phyloP scores from a whole-genome alignment of 2,113 vertebrate species.

The Gorsachius goisagi region DNA sequence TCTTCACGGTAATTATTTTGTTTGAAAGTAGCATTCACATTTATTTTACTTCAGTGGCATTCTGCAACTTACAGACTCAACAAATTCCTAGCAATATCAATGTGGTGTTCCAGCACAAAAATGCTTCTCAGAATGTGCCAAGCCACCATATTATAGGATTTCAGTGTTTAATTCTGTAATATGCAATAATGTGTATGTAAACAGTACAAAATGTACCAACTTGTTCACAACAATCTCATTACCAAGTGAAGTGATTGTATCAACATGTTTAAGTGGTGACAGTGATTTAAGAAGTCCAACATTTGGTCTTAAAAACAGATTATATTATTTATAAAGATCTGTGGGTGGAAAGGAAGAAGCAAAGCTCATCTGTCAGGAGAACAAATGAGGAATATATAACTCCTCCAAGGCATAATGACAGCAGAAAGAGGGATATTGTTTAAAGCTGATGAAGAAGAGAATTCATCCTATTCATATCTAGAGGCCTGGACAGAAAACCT shows the following conservation, averaged over 20 bases:
- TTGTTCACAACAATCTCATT: background rate
- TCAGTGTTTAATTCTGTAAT: slow-evolving; percentile 14
- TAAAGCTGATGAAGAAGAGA: slow-evolving; percentile 12
- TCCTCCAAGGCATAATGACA: slow-evolving; percentile 32
- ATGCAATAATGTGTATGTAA: background rate
- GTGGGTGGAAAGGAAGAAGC: slow-evolving; percentile 52
- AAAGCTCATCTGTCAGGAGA: slow-evolving; percentile 46
- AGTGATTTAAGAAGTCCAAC: slow-evolving; percentile 9
- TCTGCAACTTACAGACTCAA: background rate
- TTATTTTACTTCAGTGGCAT: background rate
- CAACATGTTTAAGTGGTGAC: background rate
- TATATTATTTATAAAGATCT: slow-evolving; percentile 54
- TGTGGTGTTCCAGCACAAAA: background rate
- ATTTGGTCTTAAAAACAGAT: slow-evolving; percentile 53
- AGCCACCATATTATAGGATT: background rate
- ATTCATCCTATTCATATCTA: slow-evolving; percentile 13
- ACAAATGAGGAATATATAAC: slow-evolving; percentile 3
- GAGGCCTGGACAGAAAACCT: background rate
- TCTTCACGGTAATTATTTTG: background rate
- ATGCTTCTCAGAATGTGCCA: background rate
- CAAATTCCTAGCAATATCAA: background rate
- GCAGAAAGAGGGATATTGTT: slow-evolving; percentile 12
- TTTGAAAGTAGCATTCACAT: background rate
- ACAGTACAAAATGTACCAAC: slow-evolving; percentile 27
- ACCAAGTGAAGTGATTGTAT: slow-evolving; percentile 4